Evolutionary conservation across 2,113 vertebrate species (phyloP), one percentile per base, ranked within the genome.

Genomic region (Larimichthys crocea): DNA sequence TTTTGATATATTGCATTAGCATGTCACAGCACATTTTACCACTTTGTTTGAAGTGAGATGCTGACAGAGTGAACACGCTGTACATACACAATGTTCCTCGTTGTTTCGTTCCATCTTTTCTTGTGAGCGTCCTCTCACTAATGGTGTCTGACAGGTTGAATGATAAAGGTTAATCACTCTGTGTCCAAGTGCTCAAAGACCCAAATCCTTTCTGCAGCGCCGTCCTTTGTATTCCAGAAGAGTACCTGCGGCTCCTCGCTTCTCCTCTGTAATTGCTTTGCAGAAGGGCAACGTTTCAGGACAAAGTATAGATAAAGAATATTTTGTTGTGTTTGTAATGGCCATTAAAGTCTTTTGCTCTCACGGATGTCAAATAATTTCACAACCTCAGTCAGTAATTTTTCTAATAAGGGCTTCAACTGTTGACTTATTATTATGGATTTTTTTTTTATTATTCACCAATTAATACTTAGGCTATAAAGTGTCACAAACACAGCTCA

Each of bases 111-210:
- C 76, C 70, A 84, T 78, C 70, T 26, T 69, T 63, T 59, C 26
- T 48, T 48, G 62, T 55, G 59, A 74, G 52, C 29, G 61, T 90
- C 72, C 72, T 62, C 50, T 75, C 61, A 26, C 62, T 90, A 92
- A 92, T 92, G 87, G 87, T 89, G 83, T 89, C 88, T 89, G 89
- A 90, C 85, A 84, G 72, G 72, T 82, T 87, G 70, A 72, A 80
- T 80, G 87, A 86, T 92, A 90, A 93, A 92, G 91, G 91, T 93
- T 93, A 93, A 94, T 94, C 89, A 89, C 74, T 89, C 29, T 35
- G 55, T 64, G 78, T 86, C 87, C 76, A 61, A 75, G 67, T 42
- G 76, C 76, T 88, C 73, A 74, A 82, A 80, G 80, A 76, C 73
- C 67, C 59, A 79, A 79, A 87, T 72, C 82, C 80, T 79, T 82